Evolutionary conservation across 2,113 vertebrate genomes (phyloP).

Genomic region (Xenopus tropicalis): DNA sequence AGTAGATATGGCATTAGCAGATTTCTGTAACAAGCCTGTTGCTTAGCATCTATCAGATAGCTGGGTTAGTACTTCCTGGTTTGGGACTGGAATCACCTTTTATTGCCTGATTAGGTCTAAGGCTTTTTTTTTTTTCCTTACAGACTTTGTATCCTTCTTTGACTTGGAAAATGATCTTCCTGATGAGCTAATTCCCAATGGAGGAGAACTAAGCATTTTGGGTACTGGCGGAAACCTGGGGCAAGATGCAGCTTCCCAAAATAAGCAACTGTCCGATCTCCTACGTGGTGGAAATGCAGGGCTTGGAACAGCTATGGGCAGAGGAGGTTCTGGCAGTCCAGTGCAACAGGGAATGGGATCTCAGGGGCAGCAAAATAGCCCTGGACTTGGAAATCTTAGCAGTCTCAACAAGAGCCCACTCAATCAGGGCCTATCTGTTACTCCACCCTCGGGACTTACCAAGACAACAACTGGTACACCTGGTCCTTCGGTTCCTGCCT

Average conservation of each 20-base stretch:
- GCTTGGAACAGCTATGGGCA: slow-evolving; percentile 70
- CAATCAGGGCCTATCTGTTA: slow-evolving; percentile 71
- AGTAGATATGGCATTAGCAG: too few species aligned
- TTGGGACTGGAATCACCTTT: too few species aligned
- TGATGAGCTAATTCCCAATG: slow-evolving; percentile 95
- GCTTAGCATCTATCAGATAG: too few species aligned
- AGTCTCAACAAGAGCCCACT: slow-evolving; percentile 84
- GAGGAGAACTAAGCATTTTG: slow-evolving; percentile 81
- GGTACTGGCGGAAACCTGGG: slow-evolving; percentile 77
- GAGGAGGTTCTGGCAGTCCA: slow-evolving; percentile 77
- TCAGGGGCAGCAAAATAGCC: slow-evolving; percentile 72
- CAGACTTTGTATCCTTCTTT: slow-evolving; percentile 88
- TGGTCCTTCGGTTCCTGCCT: slow-evolving; percentile 75
- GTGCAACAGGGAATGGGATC: slow-evolving; percentile 75
- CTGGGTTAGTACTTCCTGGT: too few species aligned
- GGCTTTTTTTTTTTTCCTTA: slow-evolving; percentile 54
- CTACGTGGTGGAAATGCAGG: slow-evolving; percentile 82
- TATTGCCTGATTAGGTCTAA: too few species aligned
- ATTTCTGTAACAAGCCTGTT: too few species aligned
- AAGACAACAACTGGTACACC: slow-evolving; percentile 69
- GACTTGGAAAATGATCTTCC: slow-evolving; percentile 97
- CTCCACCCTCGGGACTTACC: slow-evolving; percentile 57
- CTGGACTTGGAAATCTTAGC: slow-evolving; percentile 58
- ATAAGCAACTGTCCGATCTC: slow-evolving; percentile 94
- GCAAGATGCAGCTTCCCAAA: slow-evolving; percentile 91